These are phyloP conservation scores for Chironex yamaguchii DNA, from an alignment of 30 jellyfish, hydroid and myxozoan genomes.

Conservation along the genomic window DNA sequence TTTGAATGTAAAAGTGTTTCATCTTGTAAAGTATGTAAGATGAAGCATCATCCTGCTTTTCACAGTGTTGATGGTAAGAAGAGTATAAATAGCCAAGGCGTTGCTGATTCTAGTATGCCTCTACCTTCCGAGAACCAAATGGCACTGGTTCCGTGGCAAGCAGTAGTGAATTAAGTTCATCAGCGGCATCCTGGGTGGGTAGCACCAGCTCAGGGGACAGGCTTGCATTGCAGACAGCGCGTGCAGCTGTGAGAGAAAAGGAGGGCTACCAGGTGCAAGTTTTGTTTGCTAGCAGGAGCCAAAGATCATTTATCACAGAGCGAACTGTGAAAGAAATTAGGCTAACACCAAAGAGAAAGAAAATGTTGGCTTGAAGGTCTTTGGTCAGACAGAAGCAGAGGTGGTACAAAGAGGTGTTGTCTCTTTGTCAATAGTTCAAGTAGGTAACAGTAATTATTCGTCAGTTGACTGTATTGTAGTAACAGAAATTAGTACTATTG, in stretches of 20 bases:
- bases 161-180: neutral
- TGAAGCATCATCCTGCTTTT: neutral
- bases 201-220: neutral
- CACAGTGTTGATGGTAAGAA: neutral
- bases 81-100: neutral
- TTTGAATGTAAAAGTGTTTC: neutral
- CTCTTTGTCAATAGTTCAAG: too few species aligned
- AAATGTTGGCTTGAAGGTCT: neutral
- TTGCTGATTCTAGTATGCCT: neutral
- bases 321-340: neutral
- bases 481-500: neutral
- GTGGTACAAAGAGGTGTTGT: too few species aligned
- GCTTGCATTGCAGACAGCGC: neutral
- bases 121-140: neutral
- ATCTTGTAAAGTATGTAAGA: neutral
- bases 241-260: neutral
- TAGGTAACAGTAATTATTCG: neutral
- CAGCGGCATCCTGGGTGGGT: neutral
- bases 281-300: neutral
- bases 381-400: neutral
- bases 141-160: neutral
- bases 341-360: neutral
- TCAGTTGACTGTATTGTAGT: neutral
- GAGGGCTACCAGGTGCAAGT: neutral
- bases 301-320: neutral